Evolutionary conservation across 2,888 invertebrate genomes (phyloP).

Genomic region (Drosophila kuntzei): DNA sequence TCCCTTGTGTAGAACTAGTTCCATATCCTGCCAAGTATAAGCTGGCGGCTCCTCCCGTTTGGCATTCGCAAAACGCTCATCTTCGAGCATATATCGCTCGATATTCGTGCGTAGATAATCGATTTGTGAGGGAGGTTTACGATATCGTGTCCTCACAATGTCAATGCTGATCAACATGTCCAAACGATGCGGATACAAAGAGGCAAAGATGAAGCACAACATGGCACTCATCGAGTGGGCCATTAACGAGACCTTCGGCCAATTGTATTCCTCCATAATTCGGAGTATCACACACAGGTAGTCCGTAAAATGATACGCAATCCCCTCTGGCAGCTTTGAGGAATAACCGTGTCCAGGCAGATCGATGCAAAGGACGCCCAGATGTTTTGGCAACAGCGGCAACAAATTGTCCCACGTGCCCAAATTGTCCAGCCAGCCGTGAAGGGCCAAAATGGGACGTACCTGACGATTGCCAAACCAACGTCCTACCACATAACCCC

Average conservation of each 20-base stretch:
- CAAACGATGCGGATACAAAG: constrained; percentile 86
- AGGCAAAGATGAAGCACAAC: constrained; percentile 88
- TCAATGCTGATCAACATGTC: constrained; percentile 85
- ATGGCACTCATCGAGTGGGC: constrained; percentile 90
- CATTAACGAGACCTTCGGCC: constrained; percentile 89
- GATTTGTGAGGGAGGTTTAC: constrained; percentile 64
- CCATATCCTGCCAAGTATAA: constrained; percentile 88
- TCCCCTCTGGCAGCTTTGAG: constrained; percentile 88
- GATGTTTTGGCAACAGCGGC: constrained; percentile 87
- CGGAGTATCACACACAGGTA: constrained; percentile 86
- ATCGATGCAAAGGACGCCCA: constrained; percentile 88
- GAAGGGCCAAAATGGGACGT: constrained; percentile 89
- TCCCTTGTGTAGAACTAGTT: constrained; percentile 87
- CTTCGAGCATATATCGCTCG: constrained; percentile 86
- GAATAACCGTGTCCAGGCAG: constrained; percentile 91
- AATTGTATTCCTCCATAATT: constrained; percentile 88
- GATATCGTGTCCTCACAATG: constrained; percentile 72
- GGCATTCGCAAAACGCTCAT: constrained; percentile 82
- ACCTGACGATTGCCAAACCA: constrained; percentile 89
- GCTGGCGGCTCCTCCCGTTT: constrained; percentile 87
- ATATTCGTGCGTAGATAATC: constrained; percentile 80
- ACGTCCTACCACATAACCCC: constrained; percentile 90
- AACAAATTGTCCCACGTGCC: constrained; percentile 90
- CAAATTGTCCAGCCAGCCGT: constrained; percentile 93
- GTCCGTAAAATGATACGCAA: constrained; percentile 84